Conservation (phyloP, 2,113 vertebrate genomes). For the Pterocles orientalis region DNA sequence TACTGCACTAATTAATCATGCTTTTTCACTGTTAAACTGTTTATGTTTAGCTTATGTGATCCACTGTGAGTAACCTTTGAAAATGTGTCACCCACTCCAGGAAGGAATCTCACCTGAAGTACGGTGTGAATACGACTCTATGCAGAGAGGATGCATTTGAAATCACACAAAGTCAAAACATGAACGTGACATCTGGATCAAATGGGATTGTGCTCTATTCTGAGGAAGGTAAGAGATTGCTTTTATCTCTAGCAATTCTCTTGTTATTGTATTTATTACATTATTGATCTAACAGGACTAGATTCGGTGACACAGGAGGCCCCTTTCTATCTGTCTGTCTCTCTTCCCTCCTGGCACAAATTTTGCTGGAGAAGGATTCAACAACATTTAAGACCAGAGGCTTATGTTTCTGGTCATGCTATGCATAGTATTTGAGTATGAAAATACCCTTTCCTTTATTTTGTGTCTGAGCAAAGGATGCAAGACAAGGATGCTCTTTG, state of each 20-base stretch:
- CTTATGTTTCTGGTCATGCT: background rate
- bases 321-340: background rate
- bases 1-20: background rate
- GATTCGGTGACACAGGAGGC: background rate
- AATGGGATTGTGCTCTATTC: slow-evolving; percentile 41
- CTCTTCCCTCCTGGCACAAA: background rate
- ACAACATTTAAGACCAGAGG: background rate
- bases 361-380: background rate
- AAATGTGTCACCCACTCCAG: background rate
- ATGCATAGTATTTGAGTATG: background rate
- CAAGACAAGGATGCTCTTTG: background rate
- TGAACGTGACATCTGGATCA: background rate
- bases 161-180: slow-evolving; percentile 32
- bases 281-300: background rate
- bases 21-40: slow-evolving; percentile 7
- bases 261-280: background rate
- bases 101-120: slow-evolving; percentile 20
- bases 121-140: background rate
- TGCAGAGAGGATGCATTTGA: slow-evolving; percentile 42
- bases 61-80: background rate
- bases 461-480: background rate
- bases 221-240: slow-evolving; percentile 60
- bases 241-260: background rate
- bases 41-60: background rate
- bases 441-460: background rate